A percentile compares a stretch with the other conserved stretches of the same genome.
phyloP scores from a whole-genome alignment of 2,113 vertebrate species.

The Engystomops pustulosus region DNA sequence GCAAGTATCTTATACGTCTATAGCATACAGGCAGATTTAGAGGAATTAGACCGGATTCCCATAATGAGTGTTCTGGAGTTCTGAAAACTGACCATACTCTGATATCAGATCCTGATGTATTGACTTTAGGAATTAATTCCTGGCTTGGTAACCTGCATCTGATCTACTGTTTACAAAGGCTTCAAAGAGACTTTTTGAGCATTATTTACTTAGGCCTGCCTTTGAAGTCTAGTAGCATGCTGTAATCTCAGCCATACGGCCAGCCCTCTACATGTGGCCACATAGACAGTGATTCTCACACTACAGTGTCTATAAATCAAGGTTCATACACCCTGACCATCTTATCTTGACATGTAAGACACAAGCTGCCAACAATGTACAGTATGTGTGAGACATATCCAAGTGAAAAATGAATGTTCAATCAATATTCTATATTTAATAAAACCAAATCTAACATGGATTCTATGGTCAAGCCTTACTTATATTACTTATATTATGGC shows the following conservation, averaged over 20 bases:
- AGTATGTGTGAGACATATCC: background rate
- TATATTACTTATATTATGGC: too few relatives aligned
- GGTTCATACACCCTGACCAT: too few relatives aligned
- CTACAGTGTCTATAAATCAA: background rate
- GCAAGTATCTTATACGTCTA: too few relatives aligned
- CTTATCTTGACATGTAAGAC: background rate
- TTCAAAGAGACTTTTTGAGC: slow-evolving; percentile 3
- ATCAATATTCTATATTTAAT: background rate
- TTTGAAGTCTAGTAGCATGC: slow-evolving; percentile 17
- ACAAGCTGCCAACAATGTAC: background rate
- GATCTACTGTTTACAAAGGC: background rate
- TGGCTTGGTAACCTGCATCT: background rate
- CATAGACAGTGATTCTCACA: background rate
- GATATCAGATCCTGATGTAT: background rate
- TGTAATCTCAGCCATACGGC: slow-evolving; percentile 11
- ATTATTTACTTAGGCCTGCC: background rate
- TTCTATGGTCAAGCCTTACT: background rate
- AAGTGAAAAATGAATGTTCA: background rate
- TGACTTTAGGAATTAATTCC: background rate
- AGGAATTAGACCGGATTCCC: background rate
- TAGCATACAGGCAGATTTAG: background rate
- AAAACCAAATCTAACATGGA: background rate
- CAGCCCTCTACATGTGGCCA: background rate
- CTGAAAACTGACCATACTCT: background rate
- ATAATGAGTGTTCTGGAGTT: background rate